Base-by-base conservation (phyloP, 2,888 invertebrate species). In the Hypena proboscidalis region DNA sequence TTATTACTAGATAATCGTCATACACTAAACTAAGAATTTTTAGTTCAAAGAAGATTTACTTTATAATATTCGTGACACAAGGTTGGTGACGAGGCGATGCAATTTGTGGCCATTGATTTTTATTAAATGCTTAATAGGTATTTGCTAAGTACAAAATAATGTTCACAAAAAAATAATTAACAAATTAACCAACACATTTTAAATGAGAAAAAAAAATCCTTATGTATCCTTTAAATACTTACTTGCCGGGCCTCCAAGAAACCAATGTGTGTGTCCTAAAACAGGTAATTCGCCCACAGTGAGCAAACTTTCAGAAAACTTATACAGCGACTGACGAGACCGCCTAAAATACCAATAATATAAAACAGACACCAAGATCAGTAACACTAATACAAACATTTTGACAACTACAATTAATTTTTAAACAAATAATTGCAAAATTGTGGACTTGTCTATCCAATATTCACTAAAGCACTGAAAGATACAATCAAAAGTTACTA, bases 171-270 rank as follows among this genome's bases (percentile, higher is more conserved):
- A n/a, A n/a, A n/a, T n/a, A n/a, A n/a, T n/a, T n/a, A n/a, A n/a
- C n/a, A n/a, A n/a, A n/a, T n/a, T n/a, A n/a, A n/a, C n/a, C n/a
- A n/a, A n/a, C n/a, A n/a, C n/a, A n/a, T n/a, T n/a, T n/a, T n/a
- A n/a, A n/a, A n/a, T n/a, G n/a, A n/a, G n/a, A n/a, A n/a, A n/a
- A 29, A n/a, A n/a, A n/a, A n/a, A n/a, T n/a, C n/a, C n/a, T n/a
- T n/a, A n/a, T n/a, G n/a, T n/a, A n/a, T n/a, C n/a, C n/a, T n/a
- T n/a, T 19, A 4, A 10, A 10, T 4, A 52, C 83, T 83, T 60
- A 85, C 86, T 78, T 74, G 85, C 84, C 17, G 86, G 80, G 0
- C 84, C 83, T 19, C 86, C 85, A 8, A 85, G 68, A 36, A 85
- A 85, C 83, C 79, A 85, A 55, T 82, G 85, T 0, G 80, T 76